Conservation (phyloP, 2,888 invertebrate genomes). For the Doris montereyensis region DNA sequence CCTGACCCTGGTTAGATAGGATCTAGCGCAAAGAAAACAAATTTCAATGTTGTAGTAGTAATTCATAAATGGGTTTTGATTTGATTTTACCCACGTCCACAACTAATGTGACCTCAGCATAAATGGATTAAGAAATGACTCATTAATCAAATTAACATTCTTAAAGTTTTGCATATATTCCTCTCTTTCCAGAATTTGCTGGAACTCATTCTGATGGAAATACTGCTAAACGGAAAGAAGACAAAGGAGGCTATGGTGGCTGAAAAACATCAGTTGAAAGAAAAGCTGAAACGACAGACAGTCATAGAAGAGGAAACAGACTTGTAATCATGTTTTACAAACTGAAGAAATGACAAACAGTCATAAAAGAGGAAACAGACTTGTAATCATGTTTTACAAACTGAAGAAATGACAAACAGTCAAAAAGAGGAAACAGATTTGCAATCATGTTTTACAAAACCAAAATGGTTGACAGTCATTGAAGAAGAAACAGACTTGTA, state of each 20-base stretch:
- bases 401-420: slow-evolving; percentile 92
- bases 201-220: slow-evolving; percentile 80
- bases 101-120: no score
- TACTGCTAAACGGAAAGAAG: slow-evolving; percentile 78
- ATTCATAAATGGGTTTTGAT: no score
- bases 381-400: slow-evolving; percentile 95
- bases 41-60: no score
- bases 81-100: no score
- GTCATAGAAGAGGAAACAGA: slow-evolving; percentile 74
- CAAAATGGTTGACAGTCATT: slow-evolving; percentile 94
- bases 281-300: background rate
- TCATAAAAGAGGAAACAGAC: slow-evolving; percentile 85
- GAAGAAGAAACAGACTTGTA: slow-evolving; percentile 85
- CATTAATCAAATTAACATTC: no score
- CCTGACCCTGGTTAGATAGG: no score
- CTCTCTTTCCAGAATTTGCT: slow-evolving; percentile 77
- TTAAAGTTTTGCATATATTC: background rate
- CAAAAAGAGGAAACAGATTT: slow-evolving; percentile 87
- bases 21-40: no score
- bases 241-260: background rate
- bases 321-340: slow-evolving; percentile 93
- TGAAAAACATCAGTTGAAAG: background rate
- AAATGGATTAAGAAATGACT: no score
- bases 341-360: slow-evolving; percentile 95
- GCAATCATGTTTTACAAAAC: slow-evolving; percentile 95